Base-by-base conservation (phyloP, 2,797 vertebrate genomes). In the Gambusia yucatana region DNA sequence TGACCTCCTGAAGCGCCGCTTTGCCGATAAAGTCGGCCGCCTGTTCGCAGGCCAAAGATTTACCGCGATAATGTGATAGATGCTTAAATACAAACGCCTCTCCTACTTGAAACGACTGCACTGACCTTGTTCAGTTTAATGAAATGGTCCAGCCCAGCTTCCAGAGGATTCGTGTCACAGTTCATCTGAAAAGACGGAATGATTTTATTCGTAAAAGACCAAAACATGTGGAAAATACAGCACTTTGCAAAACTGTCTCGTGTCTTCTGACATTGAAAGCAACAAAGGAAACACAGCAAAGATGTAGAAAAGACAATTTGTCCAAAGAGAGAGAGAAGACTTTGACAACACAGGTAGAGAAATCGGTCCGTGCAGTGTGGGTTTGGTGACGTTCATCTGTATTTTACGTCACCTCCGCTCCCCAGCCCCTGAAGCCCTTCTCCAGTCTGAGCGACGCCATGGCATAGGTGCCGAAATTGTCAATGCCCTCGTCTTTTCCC, bases 341-440 rank as follows among this genome's bases (percentile, higher is more conserved):
- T 48, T 48, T 17, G 5, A 48, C 16, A 61, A 63, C 30, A 17
- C 57, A 59, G 10, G 28, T 16, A n/a, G 13, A 16, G 3, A 8
- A 63, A 36, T 17, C 0, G 59, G 36, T 36, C 33, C 33, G 3
- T 65, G 7, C 65, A 41, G 39, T 69, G 39, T 41, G 63, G 3
- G 33, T 41, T 43, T n/a, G 22, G 39, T 17, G 39, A 43, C 3
- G 11, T 41, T 25, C 63, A 3, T 25, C 11, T 72, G n/a, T 75
- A 47, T 73, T 46, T 76, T 43, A 47, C 57, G 13, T 57, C 4
- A 99, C 98, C 97, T 99, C 98, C 30, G 97, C 96, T 14, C 98
- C 98, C 98, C 98, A 99, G 83, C 96, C 97, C 90, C 98, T 96
- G 90, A 99, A 99, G 72, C 96, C 98, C 80, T 99, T 99, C 93